A percentile compares a stretch with the other conserved stretches of the same genome.
Conservation (phyloP, 2,113 vertebrate species). For the Ictalurus punctatus region DNA sequence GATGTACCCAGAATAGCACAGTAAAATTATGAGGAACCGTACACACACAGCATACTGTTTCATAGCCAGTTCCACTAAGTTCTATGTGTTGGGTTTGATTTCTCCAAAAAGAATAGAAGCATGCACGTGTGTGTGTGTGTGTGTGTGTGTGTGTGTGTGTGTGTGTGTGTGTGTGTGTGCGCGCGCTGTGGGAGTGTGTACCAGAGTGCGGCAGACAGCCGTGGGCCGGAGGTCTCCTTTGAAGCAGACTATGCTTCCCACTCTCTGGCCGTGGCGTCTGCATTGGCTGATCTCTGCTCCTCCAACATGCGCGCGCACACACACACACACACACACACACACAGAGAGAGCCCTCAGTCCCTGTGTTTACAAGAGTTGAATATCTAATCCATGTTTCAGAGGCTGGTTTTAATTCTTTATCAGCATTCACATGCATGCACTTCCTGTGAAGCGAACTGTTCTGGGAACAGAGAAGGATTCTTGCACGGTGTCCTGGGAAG, state of each 20-base stretch:
- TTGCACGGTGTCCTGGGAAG: not conserved
- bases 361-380: not conserved
- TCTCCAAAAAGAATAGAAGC: not conserved
- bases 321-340: not conserved
- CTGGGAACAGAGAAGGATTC: conserved; percentile 1
- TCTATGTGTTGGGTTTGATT: not conserved
- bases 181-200: conserved; percentile 33
- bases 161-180: not conserved
- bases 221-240: conserved; percentile 45
- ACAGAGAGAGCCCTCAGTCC: not conserved
- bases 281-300: conserved; percentile 9
- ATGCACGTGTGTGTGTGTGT: conserved; percentile 37
- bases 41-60: not conserved
- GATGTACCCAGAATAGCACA: not conserved
- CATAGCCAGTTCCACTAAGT: not conserved
- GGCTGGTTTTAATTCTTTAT: conserved; percentile 22
- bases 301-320: not conserved
- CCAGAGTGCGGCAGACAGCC: conserved; percentile 46
- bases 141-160: conserved; percentile 8
- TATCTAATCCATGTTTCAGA: not conserved
- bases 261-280: conserved; percentile 39
- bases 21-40: not conserved
- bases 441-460: not conserved
- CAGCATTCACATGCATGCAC: not conserved
- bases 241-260: conserved; percentile 10